Evolutionary conservation across 2,113 vertebrate species (phyloP), one percentile per base, ranked within the genome.

Genomic region (Mystacornis crossleyi): DNA sequence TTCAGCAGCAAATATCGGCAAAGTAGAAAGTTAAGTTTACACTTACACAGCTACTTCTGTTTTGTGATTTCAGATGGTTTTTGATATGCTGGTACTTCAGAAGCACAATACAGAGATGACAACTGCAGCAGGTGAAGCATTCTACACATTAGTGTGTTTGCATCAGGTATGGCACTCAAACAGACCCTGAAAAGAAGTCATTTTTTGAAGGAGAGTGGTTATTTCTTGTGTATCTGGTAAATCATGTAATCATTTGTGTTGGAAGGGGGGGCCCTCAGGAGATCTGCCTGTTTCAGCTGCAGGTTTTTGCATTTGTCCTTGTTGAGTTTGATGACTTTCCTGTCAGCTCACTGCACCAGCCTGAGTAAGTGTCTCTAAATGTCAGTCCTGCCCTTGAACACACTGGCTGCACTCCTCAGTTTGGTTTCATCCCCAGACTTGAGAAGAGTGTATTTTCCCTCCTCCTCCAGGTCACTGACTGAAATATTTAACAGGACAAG

Each of bases 31-130:
- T 55, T 48, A 60, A 54, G 21, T 67, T 93, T 81, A 25, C 12
- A 6, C 21, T 78, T 97, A 50, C 0, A 12, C 65, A 43, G 75
- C 48, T 86, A 15, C 20, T 77, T 57, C 17, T 91, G 43, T 60
- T 89, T 60, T 97, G 33, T 17, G 3, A 81, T 98, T 98, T 75
- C 98, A 99, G 99, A 97, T 99, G 98, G 99, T 99, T 97, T 99
- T 99, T 97, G 99, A 99, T 97, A 99, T 99, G 99, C 98, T 99
- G 98, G 99, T 99, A 89, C 98, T 99, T 95, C 99, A 99, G 95
- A 99, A 99, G 98, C 99, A 99, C 98, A 99, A 99, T 97, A 99
- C 99, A 10, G 99, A 99, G 98, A 99, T 99, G 99, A 99, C 99
- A 8, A 99, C 99, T 51, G 99, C 99, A 6, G 99, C 99, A 13